Percentiles rank a stretch among this genome's conserved stretches.
phyloP scores from a whole-genome alignment of 2,797 vertebrate species.

The Miichthys miiuy region DNA sequence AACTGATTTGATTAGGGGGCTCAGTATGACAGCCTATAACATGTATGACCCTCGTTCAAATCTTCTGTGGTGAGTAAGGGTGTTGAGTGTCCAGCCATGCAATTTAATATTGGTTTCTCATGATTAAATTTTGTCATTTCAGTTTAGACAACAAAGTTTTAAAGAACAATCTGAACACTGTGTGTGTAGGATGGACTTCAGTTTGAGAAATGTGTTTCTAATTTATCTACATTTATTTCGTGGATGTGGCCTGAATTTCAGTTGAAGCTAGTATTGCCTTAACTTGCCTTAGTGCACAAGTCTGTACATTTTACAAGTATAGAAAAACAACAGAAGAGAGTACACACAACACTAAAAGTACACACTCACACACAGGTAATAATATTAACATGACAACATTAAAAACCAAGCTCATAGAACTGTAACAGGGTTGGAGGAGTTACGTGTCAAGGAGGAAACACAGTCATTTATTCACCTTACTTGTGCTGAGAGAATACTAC shows the following conservation, averaged over 20 bases:
- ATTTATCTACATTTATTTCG: background rate
- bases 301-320: no score
- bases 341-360: no score
- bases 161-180: background rate
- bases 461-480: background rate
- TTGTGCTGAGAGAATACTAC: conserved; percentile 24
- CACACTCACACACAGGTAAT: no score
- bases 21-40: background rate
- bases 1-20: background rate
- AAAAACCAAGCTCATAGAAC: no score
- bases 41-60: background rate
- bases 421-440: no score
- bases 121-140: background rate
- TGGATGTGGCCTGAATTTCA: conserved; percentile 15
- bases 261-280: background rate
- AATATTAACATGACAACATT: no score
- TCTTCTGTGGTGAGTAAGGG: background rate
- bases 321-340: no score
- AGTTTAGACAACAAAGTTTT: background rate
- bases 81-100: background rate
- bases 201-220: background rate
- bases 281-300: no score
- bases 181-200: background rate
- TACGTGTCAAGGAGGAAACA: no score
- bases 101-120: no score